Base-by-base conservation (phyloP, 2,113 vertebrate species). In the Promerops cafer region DNA sequence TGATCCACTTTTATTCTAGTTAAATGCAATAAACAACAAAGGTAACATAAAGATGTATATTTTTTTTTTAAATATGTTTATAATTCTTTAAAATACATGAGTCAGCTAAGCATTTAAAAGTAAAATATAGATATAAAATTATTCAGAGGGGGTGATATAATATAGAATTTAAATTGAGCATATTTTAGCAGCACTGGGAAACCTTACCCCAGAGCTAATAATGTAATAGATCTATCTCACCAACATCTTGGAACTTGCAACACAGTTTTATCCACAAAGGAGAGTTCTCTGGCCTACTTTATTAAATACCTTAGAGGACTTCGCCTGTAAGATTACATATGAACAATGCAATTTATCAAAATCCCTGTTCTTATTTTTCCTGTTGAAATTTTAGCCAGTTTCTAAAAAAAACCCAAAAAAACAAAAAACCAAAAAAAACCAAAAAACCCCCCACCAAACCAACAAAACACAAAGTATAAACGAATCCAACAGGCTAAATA, bases 71-170 rank as follows among this genome's bases (percentile, higher is more conserved):
- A 69, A 91, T 22, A 83, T 77, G 70, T 95, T 94, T 94, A 78
- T 90, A 85, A 95, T 86, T 94, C 92, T 94, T 95, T 89, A 95
- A 94, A 97, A 94, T 82, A 79, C 92, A 78, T 94, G 93, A 96
- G 71, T 94, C 91, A 96, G 95, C 90, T 83, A 85, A 92, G 90
- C 89, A 97, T 97, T 96, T 96, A 93, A 96, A 96, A 96, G 86
- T 97, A 97, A 97, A 96, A 97, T 96, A 96, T 89, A 96, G 94
- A 95, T 87, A 96, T 87, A 93, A 97, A 97, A 98, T 96, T 97
- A 96, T 96, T 95, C 90, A 95, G 91, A 96, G 0, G 1, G 49
- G 75, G 53, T 87, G 95, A 89, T 90, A 96, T 82, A 96, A 96
- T 95, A 94, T 81, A 91, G 96, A 97, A 97, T 96, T 97, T 97